Percentiles rank a stretch among this genome's conserved stretches.
Evolutionary conservation across 2,888 invertebrate genomes (phyloP).

Genomic region (Ornithoptera alexandrae): DNA sequence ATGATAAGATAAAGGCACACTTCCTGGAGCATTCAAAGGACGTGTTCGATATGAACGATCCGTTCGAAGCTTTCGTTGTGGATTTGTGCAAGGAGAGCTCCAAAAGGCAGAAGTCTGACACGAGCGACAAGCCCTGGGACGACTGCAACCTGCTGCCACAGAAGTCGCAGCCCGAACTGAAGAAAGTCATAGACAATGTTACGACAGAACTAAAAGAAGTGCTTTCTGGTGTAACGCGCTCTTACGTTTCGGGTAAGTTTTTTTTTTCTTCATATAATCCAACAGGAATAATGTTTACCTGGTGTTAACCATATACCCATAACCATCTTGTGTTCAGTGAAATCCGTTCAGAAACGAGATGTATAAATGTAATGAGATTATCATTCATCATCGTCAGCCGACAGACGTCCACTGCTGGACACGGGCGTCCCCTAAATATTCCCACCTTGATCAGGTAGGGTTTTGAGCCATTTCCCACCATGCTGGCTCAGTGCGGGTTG

Average conservation of each 20-base stretch:
- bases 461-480: too few relatives aligned
- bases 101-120: constrained; percentile 44
- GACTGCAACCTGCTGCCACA: constrained; percentile 60
- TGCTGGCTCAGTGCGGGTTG: too few relatives aligned
- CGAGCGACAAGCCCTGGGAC: constrained; percentile 65
- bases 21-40: constrained; percentile 34
- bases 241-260: constrained; percentile 53
- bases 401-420: too few relatives aligned
- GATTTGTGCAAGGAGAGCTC: constrained; percentile 62
- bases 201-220: constrained; percentile 53
- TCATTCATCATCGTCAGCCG: too few relatives aligned
- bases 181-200: constrained; percentile 46
- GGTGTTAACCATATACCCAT: too few relatives aligned
- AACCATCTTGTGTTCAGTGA: too few relatives aligned
- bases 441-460: too few relatives aligned
- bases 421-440: too few relatives aligned
- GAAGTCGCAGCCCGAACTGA: constrained; percentile 43
- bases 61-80: constrained; percentile 56
- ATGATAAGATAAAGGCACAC: constrained; percentile 46
- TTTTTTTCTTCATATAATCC: background rate
- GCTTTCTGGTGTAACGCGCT: constrained; percentile 50
- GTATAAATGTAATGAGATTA: too few relatives aligned
- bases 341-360: too few relatives aligned
- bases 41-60: constrained; percentile 42
- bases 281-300: too few relatives aligned